These are phyloP conservation scores for Tapirus terrestris DNA, from an alignment of 2,113 vertebrate species.

Conservation along the genomic window DNA sequence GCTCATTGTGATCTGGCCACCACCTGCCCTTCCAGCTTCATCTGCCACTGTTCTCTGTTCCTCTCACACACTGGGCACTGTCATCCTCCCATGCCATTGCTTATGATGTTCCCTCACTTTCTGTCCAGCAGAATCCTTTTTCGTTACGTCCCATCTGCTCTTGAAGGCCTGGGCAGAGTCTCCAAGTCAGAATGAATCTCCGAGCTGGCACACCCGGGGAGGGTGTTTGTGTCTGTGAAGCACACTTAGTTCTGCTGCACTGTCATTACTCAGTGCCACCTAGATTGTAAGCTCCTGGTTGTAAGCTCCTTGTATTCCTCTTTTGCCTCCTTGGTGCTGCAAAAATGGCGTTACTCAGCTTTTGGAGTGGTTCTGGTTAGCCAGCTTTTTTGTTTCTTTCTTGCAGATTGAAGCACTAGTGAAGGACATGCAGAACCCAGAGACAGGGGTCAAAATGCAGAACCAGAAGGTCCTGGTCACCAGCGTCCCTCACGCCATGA, in stretches of 20 bases:
- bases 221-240: not conserved
- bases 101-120: not conserved
- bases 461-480: constrained; percentile 92
- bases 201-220: accelerated
- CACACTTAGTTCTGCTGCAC: accelerated
- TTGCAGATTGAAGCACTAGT: constrained; percentile 92
- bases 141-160: not conserved
- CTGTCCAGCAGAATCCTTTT: not conserved
- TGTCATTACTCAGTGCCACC: accelerated
- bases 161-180: not conserved
- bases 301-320: accelerated
- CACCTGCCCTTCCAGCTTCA: accelerated
- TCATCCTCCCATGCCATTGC: accelerated
- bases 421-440: constrained; percentile 96
- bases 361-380: not conserved
- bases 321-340: not conserved
- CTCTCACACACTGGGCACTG: not conserved
- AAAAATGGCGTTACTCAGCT: not conserved
- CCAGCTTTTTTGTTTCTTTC: not conserved
- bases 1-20: not conserved
- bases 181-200: accelerated
- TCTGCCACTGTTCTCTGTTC: not conserved
- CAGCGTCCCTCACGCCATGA: constrained; percentile 94
- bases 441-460: constrained; percentile 92
- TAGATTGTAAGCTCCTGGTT: too few species aligned